Evolutionary conservation across 2,888 invertebrate species (phyloP).

Genomic region (Dimorphilus gyrociliatus): DNA sequence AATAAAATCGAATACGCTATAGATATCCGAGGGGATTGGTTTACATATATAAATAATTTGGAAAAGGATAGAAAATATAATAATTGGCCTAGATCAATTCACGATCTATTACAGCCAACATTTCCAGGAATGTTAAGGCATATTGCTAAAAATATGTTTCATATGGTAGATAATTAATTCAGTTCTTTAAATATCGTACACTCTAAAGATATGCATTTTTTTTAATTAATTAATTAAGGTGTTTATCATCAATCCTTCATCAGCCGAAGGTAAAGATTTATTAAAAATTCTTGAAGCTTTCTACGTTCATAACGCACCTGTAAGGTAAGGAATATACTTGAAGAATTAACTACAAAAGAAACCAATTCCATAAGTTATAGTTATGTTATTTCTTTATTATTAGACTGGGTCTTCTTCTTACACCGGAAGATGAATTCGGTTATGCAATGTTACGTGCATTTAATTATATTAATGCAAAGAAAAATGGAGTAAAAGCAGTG

Average conservation of each 20-base stretch:
- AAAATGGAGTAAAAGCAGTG: slow-evolving; percentile 54
- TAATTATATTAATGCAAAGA: slow-evolving; percentile 67
- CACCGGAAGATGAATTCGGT: slow-evolving; percentile 40
- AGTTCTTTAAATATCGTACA: neutral
- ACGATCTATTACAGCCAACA: slow-evolving; percentile 80
- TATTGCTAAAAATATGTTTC: slow-evolving; percentile 44
- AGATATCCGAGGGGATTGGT: slow-evolving; percentile 72
- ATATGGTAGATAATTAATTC: slow-evolving; percentile 28
- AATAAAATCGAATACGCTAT: slow-evolving; percentile 60
- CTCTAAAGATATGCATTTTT: no score
- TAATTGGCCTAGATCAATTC: slow-evolving; percentile 71
- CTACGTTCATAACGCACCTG: slow-evolving; percentile 70
- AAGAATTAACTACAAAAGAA: neutral
- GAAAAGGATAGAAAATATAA: slow-evolving; percentile 73
- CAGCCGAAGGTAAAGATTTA: slow-evolving; percentile 49
- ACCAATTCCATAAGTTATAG: neutral
- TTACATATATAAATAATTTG: slow-evolving; percentile 79
- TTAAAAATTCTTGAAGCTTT: slow-evolving; percentile 77
- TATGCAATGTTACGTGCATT: slow-evolving; percentile 71
- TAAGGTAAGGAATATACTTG: slow-evolving; percentile 26
- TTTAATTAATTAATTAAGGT: no score
- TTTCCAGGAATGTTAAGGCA: slow-evolving; percentile 87
- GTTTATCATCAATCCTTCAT: slow-evolving; percentile 67
- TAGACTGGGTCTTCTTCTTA: neutral
- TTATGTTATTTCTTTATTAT: no score